phyloP scores from a whole-genome alignment of 2,113 vertebrate genomes.

The Rutilus rutilus region DNA sequence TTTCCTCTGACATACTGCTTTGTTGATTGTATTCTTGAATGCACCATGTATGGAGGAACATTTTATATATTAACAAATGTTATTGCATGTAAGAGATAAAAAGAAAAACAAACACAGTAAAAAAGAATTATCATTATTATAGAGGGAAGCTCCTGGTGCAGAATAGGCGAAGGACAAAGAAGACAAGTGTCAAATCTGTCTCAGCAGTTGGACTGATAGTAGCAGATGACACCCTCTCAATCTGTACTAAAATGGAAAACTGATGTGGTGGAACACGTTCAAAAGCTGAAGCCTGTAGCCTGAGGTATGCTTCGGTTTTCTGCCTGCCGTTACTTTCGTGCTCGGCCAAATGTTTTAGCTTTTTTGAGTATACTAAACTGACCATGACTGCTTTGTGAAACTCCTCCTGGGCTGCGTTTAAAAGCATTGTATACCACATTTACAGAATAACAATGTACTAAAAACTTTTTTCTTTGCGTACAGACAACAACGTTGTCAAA shows the following conservation, averaged over 20 bases:
- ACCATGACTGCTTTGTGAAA: background rate
- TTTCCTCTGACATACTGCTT: slow-evolving; percentile 42
- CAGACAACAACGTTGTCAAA: too few relatives aligned
- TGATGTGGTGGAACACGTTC: background rate
- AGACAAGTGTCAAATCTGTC: background rate
- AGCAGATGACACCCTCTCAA: background rate
- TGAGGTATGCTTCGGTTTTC: background rate
- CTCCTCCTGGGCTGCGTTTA: background rate
- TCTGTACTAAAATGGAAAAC: background rate
- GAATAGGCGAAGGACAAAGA: background rate
- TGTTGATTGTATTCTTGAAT: slow-evolving; percentile 23
- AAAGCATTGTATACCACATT: background rate
- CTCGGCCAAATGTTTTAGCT: background rate
- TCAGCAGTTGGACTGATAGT: background rate
- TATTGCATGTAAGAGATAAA: background rate
- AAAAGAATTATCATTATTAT: background rate
- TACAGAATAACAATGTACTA: too few relatives aligned
- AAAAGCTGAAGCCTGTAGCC: background rate
- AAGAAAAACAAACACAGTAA: background rate
- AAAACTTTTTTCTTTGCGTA: too few relatives aligned
- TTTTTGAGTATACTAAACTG: background rate
- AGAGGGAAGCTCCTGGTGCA: background rate
- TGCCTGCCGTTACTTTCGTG: background rate
- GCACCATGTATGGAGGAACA: slow-evolving; percentile 17
- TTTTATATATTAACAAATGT: background rate